Evolutionary conservation across 2,797 vertebrate genomes (phyloP).

Genomic region (Thaleichthys pacificus): DNA sequence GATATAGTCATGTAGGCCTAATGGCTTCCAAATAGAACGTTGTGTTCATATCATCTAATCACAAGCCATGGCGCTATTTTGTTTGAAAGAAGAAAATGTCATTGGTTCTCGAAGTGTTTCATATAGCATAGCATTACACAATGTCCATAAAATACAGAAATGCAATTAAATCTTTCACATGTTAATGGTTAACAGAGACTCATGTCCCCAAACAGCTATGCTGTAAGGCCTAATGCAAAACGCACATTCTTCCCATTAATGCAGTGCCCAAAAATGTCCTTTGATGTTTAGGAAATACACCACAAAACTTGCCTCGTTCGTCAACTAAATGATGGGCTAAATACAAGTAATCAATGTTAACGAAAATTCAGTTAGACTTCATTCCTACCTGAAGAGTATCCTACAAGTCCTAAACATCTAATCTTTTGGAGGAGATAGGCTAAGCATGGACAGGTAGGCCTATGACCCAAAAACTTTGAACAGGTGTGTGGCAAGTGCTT

Average conservation of each 20-base stretch:
- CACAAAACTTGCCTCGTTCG: too few species aligned
- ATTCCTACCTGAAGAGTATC: background rate
- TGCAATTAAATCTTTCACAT: slow-evolving; percentile 41
- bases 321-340: background rate
- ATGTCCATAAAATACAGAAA: slow-evolving; percentile 25
- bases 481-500: slow-evolving; percentile 34
- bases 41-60: background rate
- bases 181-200: slow-evolving; percentile 36
- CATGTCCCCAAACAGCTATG: slow-evolving; percentile 11
- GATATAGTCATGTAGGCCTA: background rate
- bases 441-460: too few species aligned
- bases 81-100: slow-evolving; percentile 29
- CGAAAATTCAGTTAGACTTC: background rate
- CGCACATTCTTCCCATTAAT: slow-evolving; percentile 6
- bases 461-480: too few species aligned
- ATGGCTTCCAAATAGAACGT: background rate
- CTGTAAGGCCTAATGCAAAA: slow-evolving; percentile 6
- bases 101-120: slow-evolving; percentile 44
- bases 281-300: too few species aligned
- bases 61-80: slow-evolving; percentile 9
- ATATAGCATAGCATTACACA: slow-evolving; percentile 30
- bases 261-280: background rate
- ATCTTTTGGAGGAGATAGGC: too few species aligned
- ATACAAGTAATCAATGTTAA: background rate
- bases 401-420: too few species aligned